Base-by-base conservation (phyloP, 2,113 vertebrate genomes). In the Otocyon megalotis region DNA sequence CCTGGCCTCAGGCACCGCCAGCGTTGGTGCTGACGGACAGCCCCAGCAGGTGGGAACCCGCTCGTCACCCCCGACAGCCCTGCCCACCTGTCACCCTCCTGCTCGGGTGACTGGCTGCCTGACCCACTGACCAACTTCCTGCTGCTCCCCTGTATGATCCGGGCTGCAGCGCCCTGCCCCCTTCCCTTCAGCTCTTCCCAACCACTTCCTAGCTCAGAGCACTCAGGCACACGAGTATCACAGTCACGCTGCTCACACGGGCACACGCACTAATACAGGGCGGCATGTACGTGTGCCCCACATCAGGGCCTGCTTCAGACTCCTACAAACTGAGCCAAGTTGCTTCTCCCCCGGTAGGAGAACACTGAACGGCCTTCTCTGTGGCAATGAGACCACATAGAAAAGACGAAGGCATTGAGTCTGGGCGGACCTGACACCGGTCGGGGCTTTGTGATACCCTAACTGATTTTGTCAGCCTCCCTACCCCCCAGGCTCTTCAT, bases 41-140 rank as follows among this genome's bases (percentile, higher is more conserved):
- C 94, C 89, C 87, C 22, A 93, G 98, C 99, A 99, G 99, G 99
- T 99, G 99, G 98, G 98, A 97, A 97, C 88, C 37, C 83, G 97
- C 92, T 96, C 88, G 94, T 98, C 98, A 97, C 97, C 98, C 97
- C 95, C 87, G 88, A 97, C 92, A 79, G 77, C 88, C 88, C 50
- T 94, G 91, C 90, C 98, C 99, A 99, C 98, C 99, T 99, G 99
- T 99, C 98, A 88, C 95, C 97, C 97, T 96, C 98, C 98, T 98
- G 97, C 98, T 96, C 96, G 90, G 97, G 96, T 98, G 97, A 97
- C 98, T 94, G 92, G 96, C 98, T 98, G 99, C 97, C 98, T 99
- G 99, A 99, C 99, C 98, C 98, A 81, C 97, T 99, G 99, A 99
- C 99, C 99, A 99, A 99, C 98, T 99, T 99, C 98, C 98, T 98